Percentiles rank a stretch among this genome's conserved stretches.
Evolutionary conservation across 2,797 vertebrate species (phyloP).

Genomic region (Oreochromis mossambicus): DNA sequence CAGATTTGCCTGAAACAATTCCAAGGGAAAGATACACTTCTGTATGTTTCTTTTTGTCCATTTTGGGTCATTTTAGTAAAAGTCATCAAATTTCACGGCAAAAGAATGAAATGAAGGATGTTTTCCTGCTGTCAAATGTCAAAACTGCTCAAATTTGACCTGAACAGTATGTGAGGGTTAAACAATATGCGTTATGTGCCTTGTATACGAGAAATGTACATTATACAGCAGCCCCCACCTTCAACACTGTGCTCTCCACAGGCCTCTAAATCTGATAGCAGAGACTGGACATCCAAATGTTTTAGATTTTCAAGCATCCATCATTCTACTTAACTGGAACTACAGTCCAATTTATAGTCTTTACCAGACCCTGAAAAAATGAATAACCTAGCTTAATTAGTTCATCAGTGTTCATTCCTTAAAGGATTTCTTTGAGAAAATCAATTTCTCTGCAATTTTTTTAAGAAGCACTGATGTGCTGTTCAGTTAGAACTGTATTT

Average conservation of each 20-base stretch:
- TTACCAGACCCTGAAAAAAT: not conserved
- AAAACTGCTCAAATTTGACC: not conserved
- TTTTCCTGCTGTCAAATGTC: not conserved
- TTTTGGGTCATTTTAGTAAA: not conserved
- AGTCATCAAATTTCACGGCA: rapidly evolving
- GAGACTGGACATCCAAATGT: not conserved
- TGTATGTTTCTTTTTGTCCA: not conserved
- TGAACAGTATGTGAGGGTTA: not conserved
- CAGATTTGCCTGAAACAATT: not conserved
- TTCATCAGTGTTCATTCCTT: not conserved
- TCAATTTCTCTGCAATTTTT: not conserved
- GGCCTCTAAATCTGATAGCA: not conserved
- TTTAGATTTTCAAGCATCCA: not conserved
- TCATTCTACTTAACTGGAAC: not conserved
- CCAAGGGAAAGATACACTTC: not conserved
- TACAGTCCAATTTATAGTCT: not conserved
- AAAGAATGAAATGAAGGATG: not conserved
- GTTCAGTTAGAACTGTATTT: no score
- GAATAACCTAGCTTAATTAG: not conserved
- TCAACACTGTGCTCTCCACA: not conserved
- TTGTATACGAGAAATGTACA: not conserved
- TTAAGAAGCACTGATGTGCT: not conserved
- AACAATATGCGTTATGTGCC: not conserved
- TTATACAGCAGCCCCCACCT: not conserved
- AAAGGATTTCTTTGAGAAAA: not conserved